Conservation (phyloP, 2,888 invertebrate species). For the Eupithecia abbreviata region DNA sequence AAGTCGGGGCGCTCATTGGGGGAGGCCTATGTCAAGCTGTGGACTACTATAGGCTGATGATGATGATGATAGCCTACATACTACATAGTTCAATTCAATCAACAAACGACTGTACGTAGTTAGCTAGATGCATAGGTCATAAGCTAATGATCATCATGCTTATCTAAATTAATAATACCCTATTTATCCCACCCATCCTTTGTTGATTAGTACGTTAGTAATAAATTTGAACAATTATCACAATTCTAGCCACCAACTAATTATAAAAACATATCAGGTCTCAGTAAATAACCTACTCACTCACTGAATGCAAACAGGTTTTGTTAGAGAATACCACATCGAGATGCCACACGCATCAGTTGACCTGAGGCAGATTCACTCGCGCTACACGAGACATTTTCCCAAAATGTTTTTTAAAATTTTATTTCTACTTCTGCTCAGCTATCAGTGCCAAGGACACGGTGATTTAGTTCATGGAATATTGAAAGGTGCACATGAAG, state of each 20-base stretch:
- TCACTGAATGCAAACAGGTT: slow-evolving; percentile 53
- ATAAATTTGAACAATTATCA: slow-evolving; percentile 19
- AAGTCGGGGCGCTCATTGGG: too few relatives aligned
- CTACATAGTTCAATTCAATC: background rate
- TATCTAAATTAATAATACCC: background rate
- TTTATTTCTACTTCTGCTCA: slow-evolving; percentile 47
- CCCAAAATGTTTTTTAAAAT: slow-evolving; percentile 39
- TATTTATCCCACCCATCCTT: background rate
- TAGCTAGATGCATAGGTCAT: background rate
- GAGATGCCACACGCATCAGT: slow-evolving; percentile 55
- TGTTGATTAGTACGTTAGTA: background rate
- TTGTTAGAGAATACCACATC: slow-evolving; percentile 46
- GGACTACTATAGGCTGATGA: too few relatives aligned
- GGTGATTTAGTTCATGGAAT: slow-evolving; percentile 51
- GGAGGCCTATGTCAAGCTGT: too few relatives aligned
- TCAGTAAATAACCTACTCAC: slow-evolving; percentile 36
- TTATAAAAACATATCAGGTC: slow-evolving; percentile 19
- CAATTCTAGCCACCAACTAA: slow-evolving; percentile 12
- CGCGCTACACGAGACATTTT: slow-evolving; percentile 23
- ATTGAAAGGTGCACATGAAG: slow-evolving; percentile 52
- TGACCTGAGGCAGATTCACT: slow-evolving; percentile 48
- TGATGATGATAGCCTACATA: too few relatives aligned
- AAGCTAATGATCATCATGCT: background rate
- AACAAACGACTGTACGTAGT: background rate
- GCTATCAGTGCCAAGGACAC: slow-evolving; percentile 48